phyloP scores from a whole-genome alignment of 2,113 vertebrate species.

The Strix aluco region DNA sequence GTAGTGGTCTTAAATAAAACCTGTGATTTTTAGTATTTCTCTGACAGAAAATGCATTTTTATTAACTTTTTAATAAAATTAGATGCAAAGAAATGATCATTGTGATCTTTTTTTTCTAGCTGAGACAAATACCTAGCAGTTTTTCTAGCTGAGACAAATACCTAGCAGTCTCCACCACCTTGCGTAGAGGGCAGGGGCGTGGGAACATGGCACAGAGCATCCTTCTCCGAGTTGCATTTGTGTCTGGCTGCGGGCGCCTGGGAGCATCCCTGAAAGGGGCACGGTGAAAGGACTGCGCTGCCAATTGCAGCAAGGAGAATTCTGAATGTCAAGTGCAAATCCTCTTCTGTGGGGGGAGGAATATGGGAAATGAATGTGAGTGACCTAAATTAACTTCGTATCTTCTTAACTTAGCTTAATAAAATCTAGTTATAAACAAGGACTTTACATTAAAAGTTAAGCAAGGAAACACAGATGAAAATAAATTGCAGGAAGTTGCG shows the following conservation, averaged over 20 bases:
- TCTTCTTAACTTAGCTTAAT: not conserved
- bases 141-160: not conserved
- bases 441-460: not conserved
- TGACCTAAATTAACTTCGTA: not conserved
- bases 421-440: not conserved
- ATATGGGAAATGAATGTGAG: not conserved
- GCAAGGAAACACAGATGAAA: not conserved
- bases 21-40: not conserved
- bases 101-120: not conserved
- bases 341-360: not conserved
- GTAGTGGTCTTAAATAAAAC: not conserved
- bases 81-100: not conserved
- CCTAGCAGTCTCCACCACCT: too few relatives aligned
- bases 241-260: not conserved
- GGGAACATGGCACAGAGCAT: not conserved
- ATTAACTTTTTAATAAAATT: not conserved
- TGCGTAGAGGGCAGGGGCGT: accelerated
- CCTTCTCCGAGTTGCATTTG: not conserved
- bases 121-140: too few relatives aligned
- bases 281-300: not conserved
- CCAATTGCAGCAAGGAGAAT: not conserved
- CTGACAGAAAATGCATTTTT: not conserved
- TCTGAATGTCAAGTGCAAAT: not conserved
- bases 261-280: too few relatives aligned
- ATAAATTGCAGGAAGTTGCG: not conserved